phyloP scores from a whole-genome alignment of 2,888 invertebrate species.

The Microplitis manilae region DNA sequence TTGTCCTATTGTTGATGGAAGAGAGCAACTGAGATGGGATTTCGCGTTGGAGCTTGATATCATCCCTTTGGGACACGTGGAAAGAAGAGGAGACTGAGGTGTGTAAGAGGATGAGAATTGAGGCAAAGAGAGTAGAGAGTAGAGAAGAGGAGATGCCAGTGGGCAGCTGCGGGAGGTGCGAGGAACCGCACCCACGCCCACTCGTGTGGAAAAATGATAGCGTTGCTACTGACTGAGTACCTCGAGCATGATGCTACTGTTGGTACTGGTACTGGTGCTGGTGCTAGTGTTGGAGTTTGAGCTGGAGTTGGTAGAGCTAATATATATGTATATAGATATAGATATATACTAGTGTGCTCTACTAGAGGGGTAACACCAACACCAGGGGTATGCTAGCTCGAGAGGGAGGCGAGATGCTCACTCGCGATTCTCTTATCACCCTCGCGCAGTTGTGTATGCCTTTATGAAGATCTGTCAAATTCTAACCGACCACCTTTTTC shows the following conservation, averaged over 20 bases:
- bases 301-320: slow-evolving; percentile 35
- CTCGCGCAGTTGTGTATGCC: slow-evolving; percentile 71
- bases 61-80: slow-evolving; percentile 14
- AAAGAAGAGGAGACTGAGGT: not conserved
- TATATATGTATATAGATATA: not conserved
- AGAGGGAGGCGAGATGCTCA: slow-evolving; percentile 64
- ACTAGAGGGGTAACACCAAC: slow-evolving; percentile 41
- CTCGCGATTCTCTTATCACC: slow-evolving; percentile 70
- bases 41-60: slow-evolving; percentile 1
- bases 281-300: slow-evolving; percentile 37
- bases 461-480: slow-evolving; percentile 72
- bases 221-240: slow-evolving; percentile 67
- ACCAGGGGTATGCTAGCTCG: slow-evolving; percentile 50
- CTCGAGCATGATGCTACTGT: slow-evolving; percentile 29
- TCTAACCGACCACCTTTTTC: slow-evolving; percentile 40
- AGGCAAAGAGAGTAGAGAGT: not conserved
- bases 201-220: slow-evolving; percentile 77
- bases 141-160: slow-evolving; percentile 39
- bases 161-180: slow-evolving; percentile 42
- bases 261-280: not conserved
- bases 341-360: slow-evolving; percentile 21
- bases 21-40: not conserved
- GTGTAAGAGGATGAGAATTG: slow-evolving; percentile 8
- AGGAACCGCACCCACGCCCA: slow-evolving; percentile 65
- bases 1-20: not conserved